Base-by-base conservation (phyloP, 2,888 invertebrate genomes). In the Lumbricus terrestris region DNA sequence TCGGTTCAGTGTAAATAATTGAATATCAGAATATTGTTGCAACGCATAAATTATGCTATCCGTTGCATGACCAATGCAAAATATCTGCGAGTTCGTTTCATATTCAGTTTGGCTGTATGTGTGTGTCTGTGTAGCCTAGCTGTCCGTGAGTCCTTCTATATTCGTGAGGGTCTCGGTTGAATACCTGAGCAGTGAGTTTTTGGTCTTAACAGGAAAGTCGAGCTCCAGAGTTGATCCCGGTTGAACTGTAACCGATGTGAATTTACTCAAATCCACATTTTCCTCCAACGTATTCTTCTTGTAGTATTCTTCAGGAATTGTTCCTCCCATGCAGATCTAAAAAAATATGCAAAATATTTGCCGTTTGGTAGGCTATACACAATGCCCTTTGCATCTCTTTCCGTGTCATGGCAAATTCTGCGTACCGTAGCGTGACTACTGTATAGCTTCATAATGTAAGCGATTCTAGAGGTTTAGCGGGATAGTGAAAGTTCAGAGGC, bases 301-400 rank as follows among this genome's bases (percentile, higher is more conserved):
- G 94, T 97, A 98, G 93, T 96, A 96, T 18, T 96, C 96, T 94
- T 97, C 97, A 2, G 98, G 97, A 23, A 98, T 96, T 95, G 97
- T 97, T 0, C 98, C 98, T n/a, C 97, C 97, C 92, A 96, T 96
- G 92, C 96, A 96, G 89, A 97, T 96, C 97, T 97, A 15, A 15
- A 0, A 85, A 85, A 16, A 34, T 85, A 0, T 1, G n/a, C n/a
- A 35, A 85, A 69, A 69, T n/a, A 13, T 16, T n/a, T 69, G 11
- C n/a, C n/a, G n/a, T n/a, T n/a, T n/a, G n/a, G 29, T 69, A 4
- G n/a, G n/a, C n/a, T 47, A 11, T 69, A 0, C 5, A 11, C 1
- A 8, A 13, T n/a, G n/a, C 11, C 2, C 8, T 69, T 29, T n/a
- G 4, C 3, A 20, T 11, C 13, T n/a, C n/a, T 3, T 29, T n/a